A percentile compares a stretch with the other conserved stretches of the same genome.
Evolutionary conservation across 2,888 invertebrate genomes (phyloP).

Genomic region (Frankliniella fusca): DNA sequence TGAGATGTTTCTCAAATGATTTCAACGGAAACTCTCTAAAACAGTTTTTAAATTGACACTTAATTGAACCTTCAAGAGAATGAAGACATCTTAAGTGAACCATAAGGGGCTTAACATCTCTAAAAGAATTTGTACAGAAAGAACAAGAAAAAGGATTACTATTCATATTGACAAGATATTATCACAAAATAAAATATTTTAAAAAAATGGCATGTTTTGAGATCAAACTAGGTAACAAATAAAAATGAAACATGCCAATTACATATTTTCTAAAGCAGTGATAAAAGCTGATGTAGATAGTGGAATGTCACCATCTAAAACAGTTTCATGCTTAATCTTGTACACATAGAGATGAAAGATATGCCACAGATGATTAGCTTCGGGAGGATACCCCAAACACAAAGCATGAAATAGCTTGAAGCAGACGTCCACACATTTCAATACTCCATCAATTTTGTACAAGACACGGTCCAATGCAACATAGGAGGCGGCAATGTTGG

Average conservation of each 20-base stretch:
- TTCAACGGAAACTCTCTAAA: neutral
- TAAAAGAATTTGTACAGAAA: neutral
- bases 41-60: too few relatives aligned
- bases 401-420: constrained; percentile 29
- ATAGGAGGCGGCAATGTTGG: constrained; percentile 28
- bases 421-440: constrained; percentile 30
- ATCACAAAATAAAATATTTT: too few relatives aligned
- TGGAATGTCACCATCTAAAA: too few relatives aligned
- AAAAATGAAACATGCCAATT: too few relatives aligned
- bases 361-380: constrained; percentile 30
- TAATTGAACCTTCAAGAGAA: too few relatives aligned
- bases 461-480: constrained; percentile 20
- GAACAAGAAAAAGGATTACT: too few relatives aligned
- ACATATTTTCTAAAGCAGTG: too few relatives aligned
- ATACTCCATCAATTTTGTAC: constrained; percentile 23
- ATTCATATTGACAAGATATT: too few relatives aligned
- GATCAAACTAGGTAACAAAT: too few relatives aligned
- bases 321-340: neutral
- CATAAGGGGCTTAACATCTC: neutral
- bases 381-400: constrained; percentile 27
- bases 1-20: neutral
- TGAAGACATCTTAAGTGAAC: too few relatives aligned
- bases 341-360: constrained; percentile 26
- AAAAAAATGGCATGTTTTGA: too few relatives aligned
- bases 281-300: too few relatives aligned